Base-by-base conservation (phyloP, 2,113 vertebrate genomes). In the Dipodomys spectabilis region DNA sequence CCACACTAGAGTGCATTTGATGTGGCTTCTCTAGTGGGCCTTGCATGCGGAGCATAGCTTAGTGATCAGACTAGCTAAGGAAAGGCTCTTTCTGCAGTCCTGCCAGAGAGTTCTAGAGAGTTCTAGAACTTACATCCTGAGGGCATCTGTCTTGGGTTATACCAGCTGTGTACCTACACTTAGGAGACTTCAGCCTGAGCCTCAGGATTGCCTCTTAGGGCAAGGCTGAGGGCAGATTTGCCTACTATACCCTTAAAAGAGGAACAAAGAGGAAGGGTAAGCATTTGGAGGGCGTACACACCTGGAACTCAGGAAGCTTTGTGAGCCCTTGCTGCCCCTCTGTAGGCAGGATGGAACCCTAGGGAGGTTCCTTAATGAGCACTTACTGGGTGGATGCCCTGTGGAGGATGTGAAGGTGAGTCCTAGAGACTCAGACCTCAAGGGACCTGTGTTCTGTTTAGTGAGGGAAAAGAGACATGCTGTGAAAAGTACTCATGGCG, bases 281-380 rank as follows among this genome's bases (percentile, higher is more conserved):
- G 57, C 35, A 28, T 16, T 16, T 20, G 16, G 7, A 15, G 19
- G 32, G 27, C 7, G 23, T 13, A 11, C 1, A 39, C 39, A 22
- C n/a, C n/a, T 32, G 77, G 5, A 39, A 32, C 15, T 8, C 4
- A 2, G 3, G 2, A 9, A 60, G 62, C 35, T 72, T 44, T 72
- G 4, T n/a, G 35, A 39, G 8, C 13, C 0, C 20, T 0, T 15
- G 6, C 20, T 5, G 0, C 28, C 45, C 65, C 2, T 8, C 45
- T 10, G 3, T 2, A 16, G 28, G 19, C 10, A 44, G 15, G 25
- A 13, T 27, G 16, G 92, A 10, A 25, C 9, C 13, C 30, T 7
- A 3, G n/a, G 78, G 49, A 28, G 11, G n/a, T 16, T 13, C 30
- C 18, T 11, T 68, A 25, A 13, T 16, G 73, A 64, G n/a, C 71